Evolutionary conservation across 2,797 vertebrate genomes (phyloP).

Genomic region (Pantherophis alleghaniensis): DNA sequence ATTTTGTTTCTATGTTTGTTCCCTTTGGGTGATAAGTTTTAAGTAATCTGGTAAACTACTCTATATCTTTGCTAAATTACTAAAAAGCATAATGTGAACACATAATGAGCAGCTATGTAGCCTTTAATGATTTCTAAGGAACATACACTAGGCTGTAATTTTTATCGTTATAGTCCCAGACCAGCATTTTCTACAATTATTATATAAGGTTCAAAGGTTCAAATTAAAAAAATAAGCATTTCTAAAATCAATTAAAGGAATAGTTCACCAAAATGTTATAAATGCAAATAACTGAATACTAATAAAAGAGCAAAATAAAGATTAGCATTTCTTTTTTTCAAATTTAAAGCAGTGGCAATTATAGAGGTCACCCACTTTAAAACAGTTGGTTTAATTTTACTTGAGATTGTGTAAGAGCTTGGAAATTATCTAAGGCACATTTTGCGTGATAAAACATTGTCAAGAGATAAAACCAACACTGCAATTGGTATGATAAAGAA

Average conservation of each 20-base stretch:
- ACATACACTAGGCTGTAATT: neutral
- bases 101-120: slow-evolving; percentile 23
- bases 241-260: neutral
- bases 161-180: neutral
- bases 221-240: neutral
- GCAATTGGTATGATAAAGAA: neutral
- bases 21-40: slow-evolving; percentile 35
- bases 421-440: neutral
- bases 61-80: neutral
- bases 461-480: neutral
- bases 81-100: neutral
- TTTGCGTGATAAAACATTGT: neutral
- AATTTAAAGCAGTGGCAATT: neutral
- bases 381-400: neutral
- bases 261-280: neutral
- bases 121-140: neutral
- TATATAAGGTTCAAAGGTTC: neutral
- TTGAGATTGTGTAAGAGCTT: neutral
- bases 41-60: slow-evolving; percentile 23
- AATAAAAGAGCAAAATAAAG: neutral
- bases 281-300: neutral
- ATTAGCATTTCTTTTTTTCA: neutral
- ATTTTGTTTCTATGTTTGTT: slow-evolving; percentile 48
- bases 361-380: neutral
- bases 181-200: neutral